Evolutionary conservation across 53 echinoderm and acorn worm species (phyloP).

Genomic region (Paracentrotus lividus): DNA sequence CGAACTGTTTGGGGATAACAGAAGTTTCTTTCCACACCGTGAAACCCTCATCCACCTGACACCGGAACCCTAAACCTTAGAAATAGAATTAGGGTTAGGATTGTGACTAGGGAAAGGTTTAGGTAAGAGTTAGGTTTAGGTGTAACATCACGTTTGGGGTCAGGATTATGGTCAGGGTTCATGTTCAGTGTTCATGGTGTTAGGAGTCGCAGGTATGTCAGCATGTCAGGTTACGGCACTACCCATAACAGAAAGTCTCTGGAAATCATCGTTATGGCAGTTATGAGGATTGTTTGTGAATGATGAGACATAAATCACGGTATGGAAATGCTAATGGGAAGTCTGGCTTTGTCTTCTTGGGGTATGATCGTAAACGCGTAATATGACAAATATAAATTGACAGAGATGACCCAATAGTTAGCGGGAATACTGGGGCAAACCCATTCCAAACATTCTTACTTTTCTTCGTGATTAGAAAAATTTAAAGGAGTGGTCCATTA

Average conservation of each 20-base stretch:
- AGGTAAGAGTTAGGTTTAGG: no score
- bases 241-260: not conserved
- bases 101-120: no score
- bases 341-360: not conserved
- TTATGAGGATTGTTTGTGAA: not conserved
- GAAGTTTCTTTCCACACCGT: no score
- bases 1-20: conserved; percentile 27
- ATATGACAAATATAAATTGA: conserved; percentile 35
- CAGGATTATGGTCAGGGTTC: no score
- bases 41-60: no score
- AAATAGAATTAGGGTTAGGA: no score
- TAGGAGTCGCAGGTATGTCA: no score
- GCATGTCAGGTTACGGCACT: no score
- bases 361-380: conserved; percentile 13
- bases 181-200: no score
- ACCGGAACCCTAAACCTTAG: no score
- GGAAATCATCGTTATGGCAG: not conserved
- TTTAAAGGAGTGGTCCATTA: no score
- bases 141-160: no score
- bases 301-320: not conserved
- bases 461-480: not conserved
- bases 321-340: not conserved
- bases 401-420: conserved; percentile 32
- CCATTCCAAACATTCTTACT: conserved; percentile 36
- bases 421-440: not conserved